Percentiles rank a stretch among this genome's conserved stretches.
phyloP scores from a whole-genome alignment of 2,113 vertebrate genomes.

The Petrocephalus zakoni region DNA sequence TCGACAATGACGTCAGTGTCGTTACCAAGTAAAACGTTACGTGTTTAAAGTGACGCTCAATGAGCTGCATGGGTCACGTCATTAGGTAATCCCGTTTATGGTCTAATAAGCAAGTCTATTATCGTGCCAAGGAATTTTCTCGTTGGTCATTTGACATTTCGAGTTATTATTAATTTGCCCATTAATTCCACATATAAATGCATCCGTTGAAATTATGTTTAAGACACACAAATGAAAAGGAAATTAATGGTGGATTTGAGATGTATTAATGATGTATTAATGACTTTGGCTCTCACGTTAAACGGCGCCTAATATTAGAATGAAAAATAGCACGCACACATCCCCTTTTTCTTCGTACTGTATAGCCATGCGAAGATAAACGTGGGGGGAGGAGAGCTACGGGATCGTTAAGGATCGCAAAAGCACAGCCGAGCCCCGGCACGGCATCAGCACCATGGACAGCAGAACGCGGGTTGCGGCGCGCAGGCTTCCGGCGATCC shows the following conservation, averaged over 20 bases:
- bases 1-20: background rate
- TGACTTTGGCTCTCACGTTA: background rate
- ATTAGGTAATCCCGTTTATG: background rate
- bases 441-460: constrained; percentile 41
- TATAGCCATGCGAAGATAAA: background rate
- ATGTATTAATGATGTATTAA: background rate
- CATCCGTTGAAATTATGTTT: background rate
- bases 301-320: background rate
- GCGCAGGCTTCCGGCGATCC: background rate
- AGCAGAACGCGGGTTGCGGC: constrained; percentile 19
- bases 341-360: background rate
- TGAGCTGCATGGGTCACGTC: background rate
- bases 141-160: background rate
- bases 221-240: no score
- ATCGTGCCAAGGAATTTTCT: background rate
- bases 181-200: background rate
- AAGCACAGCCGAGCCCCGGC: background rate
- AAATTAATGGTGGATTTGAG: background rate
- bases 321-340: background rate
- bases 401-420: background rate
- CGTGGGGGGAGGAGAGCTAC: background rate
- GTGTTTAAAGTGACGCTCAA: background rate
- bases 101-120: background rate
- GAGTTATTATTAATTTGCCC: background rate
- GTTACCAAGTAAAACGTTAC: background rate